Conservation (phyloP, 2,113 vertebrate species). For the Anseranas semipalmata region DNA sequence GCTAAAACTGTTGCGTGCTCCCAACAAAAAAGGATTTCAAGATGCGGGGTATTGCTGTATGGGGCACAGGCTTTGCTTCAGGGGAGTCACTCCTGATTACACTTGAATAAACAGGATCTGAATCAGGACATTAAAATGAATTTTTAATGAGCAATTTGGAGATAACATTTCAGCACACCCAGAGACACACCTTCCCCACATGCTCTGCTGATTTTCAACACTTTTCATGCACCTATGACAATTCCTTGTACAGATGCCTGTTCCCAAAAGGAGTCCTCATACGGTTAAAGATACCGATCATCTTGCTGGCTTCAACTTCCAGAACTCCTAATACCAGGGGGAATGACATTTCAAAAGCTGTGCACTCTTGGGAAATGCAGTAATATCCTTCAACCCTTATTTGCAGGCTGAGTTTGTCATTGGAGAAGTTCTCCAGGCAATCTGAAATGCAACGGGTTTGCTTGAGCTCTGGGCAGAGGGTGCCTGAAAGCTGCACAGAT, state of each 20-base stretch:
- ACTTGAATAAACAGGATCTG: slow-evolving; percentile 40
- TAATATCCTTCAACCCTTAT: background rate
- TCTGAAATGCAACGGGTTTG: background rate
- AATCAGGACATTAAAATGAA: slow-evolving; percentile 14
- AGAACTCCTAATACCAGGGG: background rate
- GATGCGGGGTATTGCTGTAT: background rate
- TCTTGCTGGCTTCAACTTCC: slow-evolving; percentile 1
- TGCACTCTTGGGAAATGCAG: background rate
- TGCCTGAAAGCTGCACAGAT: background rate
- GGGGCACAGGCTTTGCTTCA: background rate
- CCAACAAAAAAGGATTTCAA: background rate
- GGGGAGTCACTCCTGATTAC: background rate
- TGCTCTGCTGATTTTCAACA: background rate
- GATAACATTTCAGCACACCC: slow-evolving; percentile 31
- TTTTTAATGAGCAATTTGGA: slow-evolving; percentile 20
- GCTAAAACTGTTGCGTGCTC: background rate
- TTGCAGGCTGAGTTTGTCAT: background rate
- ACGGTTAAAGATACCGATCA: background rate
- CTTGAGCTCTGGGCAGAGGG: background rate
- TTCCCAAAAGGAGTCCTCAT: background rate
- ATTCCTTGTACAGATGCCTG: background rate
- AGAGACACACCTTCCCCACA: background rate
- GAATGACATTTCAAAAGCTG: slow-evolving; percentile 1
- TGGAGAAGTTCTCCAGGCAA: background rate
- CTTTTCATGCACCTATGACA: background rate